Evolutionary conservation across 1,140 invertebrate species (phyloP), one percentile per base, ranked within the genome.

Genomic region (Drosophila saltans): DNA sequence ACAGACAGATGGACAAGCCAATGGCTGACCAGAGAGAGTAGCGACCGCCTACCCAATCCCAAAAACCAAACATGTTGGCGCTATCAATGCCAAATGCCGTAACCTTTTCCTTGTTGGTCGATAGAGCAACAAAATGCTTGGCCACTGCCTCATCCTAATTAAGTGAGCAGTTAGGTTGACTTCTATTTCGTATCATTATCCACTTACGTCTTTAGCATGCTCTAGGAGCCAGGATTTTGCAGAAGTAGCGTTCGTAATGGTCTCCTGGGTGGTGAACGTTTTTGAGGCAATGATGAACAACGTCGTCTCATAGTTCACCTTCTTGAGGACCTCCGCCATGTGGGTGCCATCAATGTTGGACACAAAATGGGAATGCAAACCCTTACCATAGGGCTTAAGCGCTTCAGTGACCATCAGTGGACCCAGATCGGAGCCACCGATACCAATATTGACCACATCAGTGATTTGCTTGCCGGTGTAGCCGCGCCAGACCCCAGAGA

Each of bases 271-370:
- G 8, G 98, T 99, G 92, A 99, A 99, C 0, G 98, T 99, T 94
- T 99, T 99, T 2, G 98, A 99, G 9, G 99, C 99, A 92, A 99
- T 98, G 84, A 99, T 99, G 93, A 99, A 99, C 1, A 99, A 93
- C 3, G 97, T 96, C 0, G 98, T 99, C 92, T 99, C 98, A 3
- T 98, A 96, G 93, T 97, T 95, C 4, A 99, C 92, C 88, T 96
- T 96, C 90, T 98, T 98, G 56, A 99, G 93, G 10, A 97, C 97
- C 93, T 99, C 98, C 3, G 97, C 97, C 81, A 99, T 93, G 92
- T 99, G 99, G 16, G 98, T 99, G 30, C 99, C 99, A 94, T 99
- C 99, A 91, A 99, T 98, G 91, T 99, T 99, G 1, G 98, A 99
- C 0, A 99, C 98, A 93, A 99, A 99, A 92, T 99, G 98, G 39